These are phyloP conservation scores for Sphaerophoria rueppellii DNA, from an alignment of 2,888 invertebrate species.

Conservation along the genomic window DNA sequence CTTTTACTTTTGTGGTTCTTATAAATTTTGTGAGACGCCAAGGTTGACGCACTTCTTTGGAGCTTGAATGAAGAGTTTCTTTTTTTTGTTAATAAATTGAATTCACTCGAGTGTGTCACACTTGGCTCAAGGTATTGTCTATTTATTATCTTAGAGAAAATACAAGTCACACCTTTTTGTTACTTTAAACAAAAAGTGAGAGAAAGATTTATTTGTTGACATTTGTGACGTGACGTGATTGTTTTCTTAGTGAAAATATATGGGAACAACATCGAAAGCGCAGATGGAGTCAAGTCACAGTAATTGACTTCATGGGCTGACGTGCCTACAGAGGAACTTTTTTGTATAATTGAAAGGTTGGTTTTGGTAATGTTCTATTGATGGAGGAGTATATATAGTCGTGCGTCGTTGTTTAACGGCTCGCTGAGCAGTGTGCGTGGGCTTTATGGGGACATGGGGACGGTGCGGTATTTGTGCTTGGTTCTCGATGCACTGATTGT, in stretches of 20 bases:
- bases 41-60: slow-evolving; percentile 59
- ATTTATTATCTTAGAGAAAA: slow-evolving; percentile 13
- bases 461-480: not conserved
- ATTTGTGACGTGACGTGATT: not conserved
- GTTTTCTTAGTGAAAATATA: slow-evolving; percentile 53
- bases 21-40: slow-evolving; percentile 19
- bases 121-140: slow-evolving; percentile 1
- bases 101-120: slow-evolving; percentile 59
- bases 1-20: slow-evolving; percentile 8
- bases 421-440: slow-evolving; percentile 24
- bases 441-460: not conserved
- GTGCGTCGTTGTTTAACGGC: slow-evolving; percentile 27
- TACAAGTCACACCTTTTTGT: slow-evolving; percentile 63
- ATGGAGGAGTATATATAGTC: not conserved
- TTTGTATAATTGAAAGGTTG: slow-evolving; percentile 36
- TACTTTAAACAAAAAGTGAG: slow-evolving; percentile 24
- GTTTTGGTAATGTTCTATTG: not conserved
- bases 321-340: not conserved
- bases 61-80: not conserved
- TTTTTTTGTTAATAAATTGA: slow-evolving; percentile 5
- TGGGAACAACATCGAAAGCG: not conserved
- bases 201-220: slow-evolving; percentile 47
- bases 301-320: slow-evolving; percentile 22
- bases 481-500: not conserved
- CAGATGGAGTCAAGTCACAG: slow-evolving; percentile 12